Base-by-base conservation (phyloP, 2,888 invertebrate species). In the Aleiodes alternator region DNA sequence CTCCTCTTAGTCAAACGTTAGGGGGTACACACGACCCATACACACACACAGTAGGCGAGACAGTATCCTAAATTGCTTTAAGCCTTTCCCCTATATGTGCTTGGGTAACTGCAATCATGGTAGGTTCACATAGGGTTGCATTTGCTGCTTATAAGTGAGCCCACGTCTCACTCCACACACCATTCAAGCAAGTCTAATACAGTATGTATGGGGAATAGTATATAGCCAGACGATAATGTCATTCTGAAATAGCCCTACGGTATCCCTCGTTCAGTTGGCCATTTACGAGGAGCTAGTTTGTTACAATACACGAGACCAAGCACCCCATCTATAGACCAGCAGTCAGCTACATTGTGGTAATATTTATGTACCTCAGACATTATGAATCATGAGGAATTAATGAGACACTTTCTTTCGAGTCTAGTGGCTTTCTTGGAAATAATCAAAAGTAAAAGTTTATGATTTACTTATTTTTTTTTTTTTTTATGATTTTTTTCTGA, bases 1-100 rank as follows among this genome's bases (percentile, higher is more conserved):
- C 73, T 64, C 72, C 73, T 79, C 79, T 82, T 82, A 80, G 78
- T 78, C 79, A 82, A 84, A 83, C 82, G 78, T 82, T 79, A 78
- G 79, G 79, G 80, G 78, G 23, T 23, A 23, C 75, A 74, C 76
- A 68, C 51, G 57, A 69, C 53, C 1, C 23, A 23, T 1, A 23
- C 23, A 23, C 23, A 23, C 23, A 23, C 2, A 48, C 69, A 66
- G 16, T n/a, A 38, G 55, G 48, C 55, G 79, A 75, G 78, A 74
- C 81, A 79, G 80, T 79, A 82, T 81, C 80, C 79, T 78, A 84
- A 84, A 85, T 84, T 84, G 81, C 82, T 83, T 79, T 79, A 82
- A 80, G 75, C 73, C 73, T 69, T 38, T 68, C 50, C 31, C 72
- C 74, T 76, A 74, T 66, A 51, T 69, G 56, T 64, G 69, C 74